phyloP scores from a whole-genome alignment of 2,113 vertebrate genomes.

The Lutjanus erythropterus region DNA sequence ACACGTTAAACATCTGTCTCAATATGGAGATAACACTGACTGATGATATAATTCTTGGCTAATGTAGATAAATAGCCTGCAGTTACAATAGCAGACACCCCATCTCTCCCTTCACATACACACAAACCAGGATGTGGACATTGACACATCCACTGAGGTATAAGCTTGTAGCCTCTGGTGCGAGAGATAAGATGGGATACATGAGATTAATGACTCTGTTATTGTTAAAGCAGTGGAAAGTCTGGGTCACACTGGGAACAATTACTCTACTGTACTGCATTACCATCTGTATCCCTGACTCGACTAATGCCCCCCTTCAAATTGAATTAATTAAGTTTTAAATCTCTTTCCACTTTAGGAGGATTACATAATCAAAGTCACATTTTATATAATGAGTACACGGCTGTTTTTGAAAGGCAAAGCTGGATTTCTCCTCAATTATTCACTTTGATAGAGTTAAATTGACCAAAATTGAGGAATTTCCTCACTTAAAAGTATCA shows the following conservation, averaged over 20 bases:
- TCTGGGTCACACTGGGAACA: conserved; percentile 53
- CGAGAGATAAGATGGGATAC: conserved; percentile 68
- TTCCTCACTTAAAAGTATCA: conserved; percentile 5
- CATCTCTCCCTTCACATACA: conserved; percentile 27
- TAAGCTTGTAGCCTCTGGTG: conserved; percentile 48
- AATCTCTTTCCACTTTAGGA: conserved; percentile 46
- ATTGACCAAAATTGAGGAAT: conserved; percentile 1
- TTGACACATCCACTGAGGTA: conserved; percentile 51
- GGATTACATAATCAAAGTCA: conserved; percentile 41
- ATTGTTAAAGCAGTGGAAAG: conserved; percentile 72
- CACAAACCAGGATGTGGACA: conserved; percentile 57
- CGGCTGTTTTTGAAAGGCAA: conserved; percentile 17
- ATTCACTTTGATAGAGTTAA: background rate
- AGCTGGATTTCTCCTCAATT: conserved; percentile 10
- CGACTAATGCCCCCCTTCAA: conserved; percentile 26
- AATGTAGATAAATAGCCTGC: conserved; percentile 54
- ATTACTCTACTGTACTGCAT: conserved; percentile 27
- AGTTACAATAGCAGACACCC: conserved; percentile 23
- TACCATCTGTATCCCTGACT: conserved; percentile 39
- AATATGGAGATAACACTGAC: conserved; percentile 36
- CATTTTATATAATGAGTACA: conserved; percentile 7
- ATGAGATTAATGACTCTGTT: conserved; percentile 72
- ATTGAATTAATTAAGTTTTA: conserved; percentile 29
- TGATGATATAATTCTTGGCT: conserved; percentile 40
- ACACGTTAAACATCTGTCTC: conserved; percentile 42